Conservation (phyloP, 2,888 invertebrate genomes). For the Agriopis marginaria region DNA sequence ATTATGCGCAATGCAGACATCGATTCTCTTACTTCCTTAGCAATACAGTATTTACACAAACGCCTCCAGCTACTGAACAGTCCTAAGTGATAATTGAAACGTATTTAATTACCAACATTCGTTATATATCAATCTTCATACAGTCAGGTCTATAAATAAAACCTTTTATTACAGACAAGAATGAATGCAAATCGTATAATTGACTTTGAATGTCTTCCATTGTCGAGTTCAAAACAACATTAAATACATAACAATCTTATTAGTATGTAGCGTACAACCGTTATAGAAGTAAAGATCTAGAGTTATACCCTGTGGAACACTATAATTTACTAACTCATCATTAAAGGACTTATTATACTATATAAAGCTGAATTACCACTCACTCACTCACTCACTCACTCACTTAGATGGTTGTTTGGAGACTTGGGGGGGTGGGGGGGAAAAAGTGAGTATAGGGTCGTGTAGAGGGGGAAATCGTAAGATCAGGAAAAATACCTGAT, state of each 20-base stretch:
- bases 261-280: background rate
- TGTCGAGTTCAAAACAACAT: constrained; percentile 22
- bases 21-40: background rate
- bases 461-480: too few relatives aligned
- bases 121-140: constrained; percentile 35
- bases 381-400: too few relatives aligned
- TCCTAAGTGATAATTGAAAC: constrained; percentile 46
- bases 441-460: too few relatives aligned
- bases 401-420: too few relatives aligned
- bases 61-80: background rate
- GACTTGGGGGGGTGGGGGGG: too few relatives aligned
- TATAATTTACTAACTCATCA: background rate
- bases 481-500: too few relatives aligned
- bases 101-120: constrained; percentile 51
- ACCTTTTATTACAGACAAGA: constrained; percentile 41
- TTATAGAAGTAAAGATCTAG: constrained; percentile 22
- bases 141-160: constrained; percentile 43
- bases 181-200: constrained; percentile 42
- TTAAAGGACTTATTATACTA: background rate
- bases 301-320: constrained; percentile 31
- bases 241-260: background rate
- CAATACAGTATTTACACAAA: background rate
- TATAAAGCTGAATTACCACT: too few relatives aligned
- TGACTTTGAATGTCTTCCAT: constrained; percentile 37
- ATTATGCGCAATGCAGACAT: too few relatives aligned